Evolutionary conservation across 64 coral and sea anemone species (phyloP).

Genomic region (Dendrophyllia cribrosa): DNA sequence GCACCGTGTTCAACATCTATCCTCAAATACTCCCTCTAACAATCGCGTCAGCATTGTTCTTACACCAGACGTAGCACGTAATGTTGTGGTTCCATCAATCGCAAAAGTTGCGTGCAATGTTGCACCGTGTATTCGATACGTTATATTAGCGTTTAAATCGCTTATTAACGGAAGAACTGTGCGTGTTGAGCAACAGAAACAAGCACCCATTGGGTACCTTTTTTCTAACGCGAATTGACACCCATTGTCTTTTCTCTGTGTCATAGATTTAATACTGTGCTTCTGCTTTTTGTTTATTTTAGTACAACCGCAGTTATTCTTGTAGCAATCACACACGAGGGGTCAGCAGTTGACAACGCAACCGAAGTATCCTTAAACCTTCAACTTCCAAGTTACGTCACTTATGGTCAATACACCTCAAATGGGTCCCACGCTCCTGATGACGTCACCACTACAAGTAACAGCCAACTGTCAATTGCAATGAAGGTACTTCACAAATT

Average conservation of each 20-base stretch:
- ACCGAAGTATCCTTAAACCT: background rate
- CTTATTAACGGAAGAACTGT: no score
- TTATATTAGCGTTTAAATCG: no score
- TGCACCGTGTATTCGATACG: no score
- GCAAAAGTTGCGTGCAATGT: no score
- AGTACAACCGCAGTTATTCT: background rate
- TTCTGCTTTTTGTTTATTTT: background rate
- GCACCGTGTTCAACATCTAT: no score
- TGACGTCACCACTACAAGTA: background rate
- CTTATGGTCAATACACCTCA: background rate
- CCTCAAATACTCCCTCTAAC: no score
- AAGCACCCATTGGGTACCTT: no score
- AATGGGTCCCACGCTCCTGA: background rate
- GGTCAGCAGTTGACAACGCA: background rate
- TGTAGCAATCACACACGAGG: background rate
- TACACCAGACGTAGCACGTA: no score
- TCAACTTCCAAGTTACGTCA: background rate
- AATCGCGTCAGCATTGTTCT: no score
- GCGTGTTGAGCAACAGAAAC: no score
- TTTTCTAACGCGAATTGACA: no score
- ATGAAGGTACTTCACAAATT: slow-evolving; percentile 4
- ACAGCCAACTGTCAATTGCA: background rate
- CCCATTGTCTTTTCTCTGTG: background rate
- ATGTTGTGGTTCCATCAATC: no score
- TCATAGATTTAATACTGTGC: background rate